phyloP scores from a whole-genome alignment of 2,888 invertebrate species.

The Pyralis farinalis region DNA sequence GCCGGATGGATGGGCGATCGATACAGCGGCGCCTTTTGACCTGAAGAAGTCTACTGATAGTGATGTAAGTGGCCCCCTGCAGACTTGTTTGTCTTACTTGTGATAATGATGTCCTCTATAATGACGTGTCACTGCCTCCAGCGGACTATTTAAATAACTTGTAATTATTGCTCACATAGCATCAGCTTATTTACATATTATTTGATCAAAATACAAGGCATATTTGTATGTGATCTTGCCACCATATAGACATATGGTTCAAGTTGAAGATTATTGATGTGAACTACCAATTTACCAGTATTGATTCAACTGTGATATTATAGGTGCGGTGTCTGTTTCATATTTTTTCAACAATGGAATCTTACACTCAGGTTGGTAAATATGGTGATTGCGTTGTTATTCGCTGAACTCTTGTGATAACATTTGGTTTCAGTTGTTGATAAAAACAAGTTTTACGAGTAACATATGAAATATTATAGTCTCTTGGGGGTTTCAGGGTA shows the following conservation, averaged over 20 bases:
- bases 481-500: too few relatives aligned
- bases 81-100: slow-evolving; percentile 57
- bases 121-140: slow-evolving; percentile 23
- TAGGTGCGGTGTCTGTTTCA: not conserved
- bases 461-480: too few relatives aligned
- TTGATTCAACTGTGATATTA: not conserved
- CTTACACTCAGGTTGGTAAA: not conserved
- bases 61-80: slow-evolving; percentile 75
- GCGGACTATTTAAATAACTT: slow-evolving; percentile 24
- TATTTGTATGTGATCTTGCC: not conserved
- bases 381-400: not conserved
- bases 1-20: slow-evolving; percentile 72
- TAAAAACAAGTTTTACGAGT: too few relatives aligned
- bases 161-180: slow-evolving; percentile 36
- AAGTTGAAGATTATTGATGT: too few relatives aligned
- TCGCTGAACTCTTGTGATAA: too few relatives aligned
- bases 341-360: not conserved
- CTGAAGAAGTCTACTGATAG: slow-evolving; percentile 57
- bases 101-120: slow-evolving; percentile 46
- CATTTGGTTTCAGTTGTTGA: too few relatives aligned
- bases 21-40: slow-evolving; percentile 68
- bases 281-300: not conserved
- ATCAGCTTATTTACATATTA: slow-evolving; percentile 27
- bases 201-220: not conserved
- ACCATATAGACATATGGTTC: too few relatives aligned